Evolutionary conservation across 2,113 vertebrate genomes (phyloP), one percentile per base, ranked within the genome.

Genomic region (Crotalus viridis): DNA sequence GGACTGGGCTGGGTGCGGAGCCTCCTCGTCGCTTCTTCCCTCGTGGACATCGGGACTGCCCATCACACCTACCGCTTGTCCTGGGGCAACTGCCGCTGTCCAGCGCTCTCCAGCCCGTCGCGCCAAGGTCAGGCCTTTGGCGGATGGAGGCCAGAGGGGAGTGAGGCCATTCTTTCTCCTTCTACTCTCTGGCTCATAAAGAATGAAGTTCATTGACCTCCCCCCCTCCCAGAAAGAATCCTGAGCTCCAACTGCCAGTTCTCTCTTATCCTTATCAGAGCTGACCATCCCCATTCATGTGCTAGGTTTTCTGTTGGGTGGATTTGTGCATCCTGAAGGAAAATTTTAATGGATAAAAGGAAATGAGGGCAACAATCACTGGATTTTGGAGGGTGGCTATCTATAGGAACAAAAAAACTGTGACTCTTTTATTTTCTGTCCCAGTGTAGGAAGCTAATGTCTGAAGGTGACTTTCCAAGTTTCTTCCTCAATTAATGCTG

Each of bases 211-310:
- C 17, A 81, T 81, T 39, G 21, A 24, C 54, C 1, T 10, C 55
- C 22, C 28, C 26, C 28, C 43, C 6, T 17, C 5, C 26, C 89
- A 33, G 8, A 52, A 87, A 61, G 91, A 59, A 91, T 15, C 5
- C 55, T 87, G 81, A 21, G 85, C 24, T 51, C 85, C 85, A 91
- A 91, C 85, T 87, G 91, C 55, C 85, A 85, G n/a, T 59, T 61
- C 8, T 17, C 33, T 26, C 6, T 28, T 26, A 51, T 26, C 10
- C 4, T 4, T 26, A 51, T 51, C n/a, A 13, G 17, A 56, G 46
- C 22, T 85, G 81, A 46, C 17, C 43, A 0, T 39, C 26, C 24
- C 19, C 12, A 85, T 85, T 13, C 26, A 10, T 26, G 17, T 7
- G 12, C 46, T 22, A 10, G 21, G 12, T 24, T 43, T 81, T 81